Base-by-base conservation (phyloP, 2,113 vertebrate genomes). In the Phainopepla nitens region DNA sequence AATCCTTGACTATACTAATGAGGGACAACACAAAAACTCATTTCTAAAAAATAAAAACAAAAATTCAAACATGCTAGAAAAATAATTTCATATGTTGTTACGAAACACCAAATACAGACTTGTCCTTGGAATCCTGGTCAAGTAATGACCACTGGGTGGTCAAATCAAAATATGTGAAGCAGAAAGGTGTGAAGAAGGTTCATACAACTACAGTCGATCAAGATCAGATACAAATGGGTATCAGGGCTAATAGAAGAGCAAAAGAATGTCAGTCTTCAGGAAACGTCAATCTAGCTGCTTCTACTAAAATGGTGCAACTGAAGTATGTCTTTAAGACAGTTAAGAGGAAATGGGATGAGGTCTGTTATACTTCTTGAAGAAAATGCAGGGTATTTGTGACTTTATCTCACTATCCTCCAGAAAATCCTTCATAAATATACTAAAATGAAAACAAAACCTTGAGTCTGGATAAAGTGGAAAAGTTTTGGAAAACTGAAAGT, bases 1-100 rank as follows among this genome's bases (percentile, higher is more conserved):
- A 78, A 81, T 80, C 25, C 13, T 72, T 35, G 33, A 65, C 15
- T 60, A n/a, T 22, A n/a, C 6, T 22, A 39, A 51, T 36, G 15
- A 50, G 18, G 23, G 12, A 56, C 53, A 84, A 64, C 7, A 65
- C 0, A 4, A 84, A 87, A 92, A 29, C 0, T 0, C 3, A 54
- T 64, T 84, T 44, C 49, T 19, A 22, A 71, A 71, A 87, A 54
- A 39, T 56, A 35, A 36, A 81, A 79, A 35, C 41, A 29, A 24
- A 7, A 57, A 9, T 6, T 2, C 24, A 65, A 45, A 35, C 2
- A 16, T 16, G 27, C 13, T 39, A 78, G 33, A 76, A 82, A 88
- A 33, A 42, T 1, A 50, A 62, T 29, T 82, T 29, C 11, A 56
- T 2, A 16, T 7, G 2, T 42, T 89, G 27, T 54, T 60, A 89